Percentiles rank a stretch among this genome's conserved stretches.
Evolutionary conservation across 1,140 invertebrate species (phyloP).

Genomic region (Apis dorsata): DNA sequence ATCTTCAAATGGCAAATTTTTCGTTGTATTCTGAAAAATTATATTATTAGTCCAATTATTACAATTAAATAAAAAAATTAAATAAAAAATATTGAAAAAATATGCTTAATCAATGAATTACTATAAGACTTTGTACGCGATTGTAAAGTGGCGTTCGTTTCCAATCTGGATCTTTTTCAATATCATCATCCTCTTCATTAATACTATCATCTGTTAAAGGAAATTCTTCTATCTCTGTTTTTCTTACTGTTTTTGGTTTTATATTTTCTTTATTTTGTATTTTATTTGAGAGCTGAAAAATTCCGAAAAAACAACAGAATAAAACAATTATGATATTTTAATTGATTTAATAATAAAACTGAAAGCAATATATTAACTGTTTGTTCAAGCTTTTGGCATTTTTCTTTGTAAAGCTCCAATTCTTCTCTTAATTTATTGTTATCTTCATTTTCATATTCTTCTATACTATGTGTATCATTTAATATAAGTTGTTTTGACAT

Average conservation of each 20-base stretch:
- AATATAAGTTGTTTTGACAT: neutral
- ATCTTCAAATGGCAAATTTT: constrained; percentile 29
- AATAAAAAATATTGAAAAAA: constrained; percentile 11
- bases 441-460: neutral
- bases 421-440: constrained; percentile 53
- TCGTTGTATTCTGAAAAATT: constrained; percentile 63
- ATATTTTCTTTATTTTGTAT: constrained; percentile 29
- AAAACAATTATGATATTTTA: neutral
- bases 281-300: constrained; percentile 48
- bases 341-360: neutral
- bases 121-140: constrained; percentile 65
- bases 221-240: constrained; percentile 13
- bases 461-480: neutral
- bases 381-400: constrained; percentile 32
- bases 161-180: constrained; percentile 86
- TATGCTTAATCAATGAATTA: constrained; percentile 23
- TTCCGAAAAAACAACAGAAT: neutral
- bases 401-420: constrained; percentile 48
- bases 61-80: neutral
- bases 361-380: constrained; percentile 27
- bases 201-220: constrained; percentile 66
- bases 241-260: constrained; percentile 21
- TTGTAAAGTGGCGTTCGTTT: constrained; percentile 82
- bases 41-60: neutral
- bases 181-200: constrained; percentile 77